These are phyloP conservation scores for Eumeta japonica DNA, from an alignment of 1,140 invertebrate species.

Conservation along the genomic window DNA sequence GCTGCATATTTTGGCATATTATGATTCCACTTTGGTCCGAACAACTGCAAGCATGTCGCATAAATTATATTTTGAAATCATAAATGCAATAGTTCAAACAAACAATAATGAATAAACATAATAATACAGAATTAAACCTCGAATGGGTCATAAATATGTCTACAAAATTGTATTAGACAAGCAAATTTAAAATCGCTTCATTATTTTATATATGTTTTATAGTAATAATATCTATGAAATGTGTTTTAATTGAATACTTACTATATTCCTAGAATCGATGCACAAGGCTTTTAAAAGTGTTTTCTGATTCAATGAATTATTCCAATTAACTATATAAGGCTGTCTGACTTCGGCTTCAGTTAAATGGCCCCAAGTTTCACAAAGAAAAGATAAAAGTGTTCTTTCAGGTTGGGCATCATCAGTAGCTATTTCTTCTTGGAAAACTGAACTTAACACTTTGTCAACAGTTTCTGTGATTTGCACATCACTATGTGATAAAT, in stretches of 20 bases:
- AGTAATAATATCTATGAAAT: not conserved
- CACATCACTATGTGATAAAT: slow-evolving; percentile 35
- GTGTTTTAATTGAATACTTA: slow-evolving; percentile 56
- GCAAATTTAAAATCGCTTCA: too few species aligned
- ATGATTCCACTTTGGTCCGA: slow-evolving; percentile 75
- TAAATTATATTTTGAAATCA: slow-evolving; percentile 4
- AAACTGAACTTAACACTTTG: slow-evolving; percentile 53
- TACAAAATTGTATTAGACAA: too few species aligned
- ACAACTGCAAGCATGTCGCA: slow-evolving; percentile 60
- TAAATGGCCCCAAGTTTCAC: slow-evolving; percentile 55
- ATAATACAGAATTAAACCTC: too few species aligned
- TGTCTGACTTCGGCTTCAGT: slow-evolving; percentile 68
- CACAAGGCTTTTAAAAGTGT: slow-evolving; percentile 68
- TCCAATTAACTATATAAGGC: slow-evolving; percentile 71
- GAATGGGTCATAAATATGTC: too few species aligned
- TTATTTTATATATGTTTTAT: not conserved
- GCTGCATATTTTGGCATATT: slow-evolving; percentile 77
- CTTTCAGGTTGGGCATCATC: slow-evolving; percentile 25
- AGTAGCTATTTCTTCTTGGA: slow-evolving; percentile 33
- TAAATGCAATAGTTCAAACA: slow-evolving; percentile 14
- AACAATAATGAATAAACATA: slow-evolving; percentile 10
- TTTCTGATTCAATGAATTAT: slow-evolving; percentile 69
- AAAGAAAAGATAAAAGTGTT: slow-evolving; percentile 41
- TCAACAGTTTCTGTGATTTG: slow-evolving; percentile 57
- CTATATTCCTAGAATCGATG: slow-evolving; percentile 81